Evolutionary conservation across 1,140 invertebrate genomes (phyloP).

Genomic region (Microplitis demolitor): DNA sequence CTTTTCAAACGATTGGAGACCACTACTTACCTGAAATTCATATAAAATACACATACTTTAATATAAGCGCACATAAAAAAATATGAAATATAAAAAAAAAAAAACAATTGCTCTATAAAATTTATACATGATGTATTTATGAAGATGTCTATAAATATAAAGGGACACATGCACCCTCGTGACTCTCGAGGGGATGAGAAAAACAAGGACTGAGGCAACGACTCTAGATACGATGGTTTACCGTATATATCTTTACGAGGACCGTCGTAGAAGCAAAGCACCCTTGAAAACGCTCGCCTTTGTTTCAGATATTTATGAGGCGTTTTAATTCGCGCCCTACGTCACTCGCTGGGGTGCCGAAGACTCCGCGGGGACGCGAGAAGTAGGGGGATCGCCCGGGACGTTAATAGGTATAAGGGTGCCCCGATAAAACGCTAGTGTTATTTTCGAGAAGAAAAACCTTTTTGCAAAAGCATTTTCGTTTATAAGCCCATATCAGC

Average conservation of each 20-base stretch:
- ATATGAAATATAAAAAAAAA: not conserved
- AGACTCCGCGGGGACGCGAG: constrained; percentile 25
- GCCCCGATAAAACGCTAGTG: constrained; percentile 51
- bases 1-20: constrained; percentile 58
- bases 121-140: no score
- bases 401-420: constrained; percentile 56
- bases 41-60: constrained; percentile 24
- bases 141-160: not conserved
- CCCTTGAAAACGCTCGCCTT: constrained; percentile 60
- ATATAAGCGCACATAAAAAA: constrained; percentile 9
- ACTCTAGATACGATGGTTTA: constrained; percentile 39
- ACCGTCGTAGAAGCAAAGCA: constrained; percentile 37
- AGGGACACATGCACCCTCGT: not conserved
- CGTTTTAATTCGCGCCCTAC: constrained; percentile 61
- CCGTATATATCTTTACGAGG: constrained; percentile 54
- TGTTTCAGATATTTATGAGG: constrained; percentile 64
- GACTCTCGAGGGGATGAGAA: not conserved
- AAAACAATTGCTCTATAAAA: not conserved
- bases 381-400: constrained; percentile 19
- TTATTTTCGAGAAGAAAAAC: not conserved
- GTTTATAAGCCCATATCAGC: not conserved
- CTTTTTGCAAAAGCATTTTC: not conserved
- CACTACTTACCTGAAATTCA: constrained; percentile 61
- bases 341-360: constrained; percentile 44
- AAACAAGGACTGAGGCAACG: constrained; percentile 32